Base-by-base conservation (phyloP, 2,113 vertebrate genomes). In the Pontoporia blainvillei region DNA sequence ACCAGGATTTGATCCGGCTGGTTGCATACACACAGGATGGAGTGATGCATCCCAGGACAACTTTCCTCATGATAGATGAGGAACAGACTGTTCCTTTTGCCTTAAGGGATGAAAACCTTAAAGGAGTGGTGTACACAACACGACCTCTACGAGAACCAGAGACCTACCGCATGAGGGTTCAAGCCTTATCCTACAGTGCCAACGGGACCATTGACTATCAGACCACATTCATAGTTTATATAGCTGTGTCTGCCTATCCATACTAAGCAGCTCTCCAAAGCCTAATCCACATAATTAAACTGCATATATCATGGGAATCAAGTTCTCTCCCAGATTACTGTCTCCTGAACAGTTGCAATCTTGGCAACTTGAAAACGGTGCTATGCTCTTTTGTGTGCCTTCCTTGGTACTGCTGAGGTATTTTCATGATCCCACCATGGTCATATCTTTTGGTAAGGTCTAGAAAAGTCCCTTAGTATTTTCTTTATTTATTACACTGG, bases 211-310 rank as follows among this genome's bases (percentile, higher is more conserved):
- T 99, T 1, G 99, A 99, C 87, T 99, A 99, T 92, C 99, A 99
- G 98, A 99, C 99, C 27, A 99, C 99, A 39, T 99, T 99, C 98
- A 99, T 99, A 31, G 99, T 99, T n/a, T 99, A 99, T 95, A 99
- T 99, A 91, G 99, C 99, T 1, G 99, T 99, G 92, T 99, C 99
- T 5, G 99, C 99, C 98, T 99, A 99, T 97, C 99, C 99, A 3
- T 99, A 99, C 98, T 99, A 98, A 98, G 83, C 94, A 98, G 97
- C 95, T 97, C 98, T 98, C 57, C 97, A 41, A 59, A 91, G 76
- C 46, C 49, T 79, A 85, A 67, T 59, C 46, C 0, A 89, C 61
- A 57, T 90, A 91, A 95, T 95, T 95, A 96, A 96, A 5, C 76
- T 78, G 0, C 79, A 0, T 67, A 82, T 20, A 1, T 88, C 0